These are phyloP conservation scores for Otis tarda DNA, from an alignment of 2,113 vertebrate species.

Conservation along the genomic window DNA sequence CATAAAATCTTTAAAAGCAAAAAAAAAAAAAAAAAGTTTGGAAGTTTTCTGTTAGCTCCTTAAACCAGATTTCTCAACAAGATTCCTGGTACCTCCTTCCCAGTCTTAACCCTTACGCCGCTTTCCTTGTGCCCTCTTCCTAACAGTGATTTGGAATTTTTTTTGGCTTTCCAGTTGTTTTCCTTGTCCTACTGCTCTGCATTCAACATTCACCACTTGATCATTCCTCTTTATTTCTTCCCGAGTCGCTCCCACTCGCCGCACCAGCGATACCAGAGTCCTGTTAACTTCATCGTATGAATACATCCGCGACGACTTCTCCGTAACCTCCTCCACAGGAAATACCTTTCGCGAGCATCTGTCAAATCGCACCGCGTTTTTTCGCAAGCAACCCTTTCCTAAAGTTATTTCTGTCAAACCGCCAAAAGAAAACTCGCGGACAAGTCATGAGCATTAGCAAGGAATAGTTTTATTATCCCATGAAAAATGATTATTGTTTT, in stretches of 20 bases:
- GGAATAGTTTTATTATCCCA: not conserved
- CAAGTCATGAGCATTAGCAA: not conserved
- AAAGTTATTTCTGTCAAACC: not conserved
- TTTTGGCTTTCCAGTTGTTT: not conserved
- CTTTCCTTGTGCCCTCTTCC: not conserved
- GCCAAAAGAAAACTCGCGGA: not conserved
- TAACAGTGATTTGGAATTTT: not conserved
- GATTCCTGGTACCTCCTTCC: rapidly evolving
- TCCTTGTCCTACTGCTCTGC: too few species aligned
- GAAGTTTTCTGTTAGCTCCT: not conserved
- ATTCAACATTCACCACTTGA: not conserved
- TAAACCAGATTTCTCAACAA: not conserved
- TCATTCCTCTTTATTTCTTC: not conserved
- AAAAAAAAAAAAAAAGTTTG: too few species aligned
- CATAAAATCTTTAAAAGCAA: not conserved
- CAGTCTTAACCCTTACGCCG: not conserved
- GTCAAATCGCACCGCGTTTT: not conserved
- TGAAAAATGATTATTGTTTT: not conserved
- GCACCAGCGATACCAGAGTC: not conserved
- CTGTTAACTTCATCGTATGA: not conserved
- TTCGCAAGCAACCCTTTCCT: not conserved
- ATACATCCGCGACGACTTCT: not conserved
- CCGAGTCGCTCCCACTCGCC: not conserved
- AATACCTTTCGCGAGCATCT: not conserved
- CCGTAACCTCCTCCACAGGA: not conserved